Percentiles rank a stretch among this genome's conserved stretches.
Evolutionary conservation across 2,888 invertebrate genomes (phyloP).

Genomic region (Plusia festucae): DNA sequence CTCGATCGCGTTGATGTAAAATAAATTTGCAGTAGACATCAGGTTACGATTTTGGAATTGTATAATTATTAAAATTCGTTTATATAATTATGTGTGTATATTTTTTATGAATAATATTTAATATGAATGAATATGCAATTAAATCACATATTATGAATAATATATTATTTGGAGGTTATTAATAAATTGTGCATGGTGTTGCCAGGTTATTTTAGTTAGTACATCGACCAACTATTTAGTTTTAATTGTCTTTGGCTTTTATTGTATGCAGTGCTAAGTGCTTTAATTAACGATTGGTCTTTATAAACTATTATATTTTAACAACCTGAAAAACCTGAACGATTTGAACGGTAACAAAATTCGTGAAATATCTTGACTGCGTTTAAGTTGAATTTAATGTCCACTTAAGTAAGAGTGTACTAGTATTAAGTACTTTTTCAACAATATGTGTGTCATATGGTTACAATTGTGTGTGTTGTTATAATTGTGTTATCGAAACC

Average conservation of each 20-base stretch:
- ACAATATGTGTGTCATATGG: no score
- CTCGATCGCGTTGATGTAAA: no score
- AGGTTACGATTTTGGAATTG: slow-evolving; percentile 9
- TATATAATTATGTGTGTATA: slow-evolving; percentile 14
- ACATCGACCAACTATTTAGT: slow-evolving; percentile 55
- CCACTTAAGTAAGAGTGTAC: no score
- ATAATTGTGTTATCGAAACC: no score
- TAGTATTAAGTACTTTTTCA: no score
- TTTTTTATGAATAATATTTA: background rate
- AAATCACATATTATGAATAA: slow-evolving; percentile 16
- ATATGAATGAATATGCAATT: slow-evolving; percentile 12
- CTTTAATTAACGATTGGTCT: slow-evolving; percentile 7
- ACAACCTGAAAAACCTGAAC: no score
- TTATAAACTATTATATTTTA: no score
- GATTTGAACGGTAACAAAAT: no score
- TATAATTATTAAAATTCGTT: slow-evolving; percentile 26
- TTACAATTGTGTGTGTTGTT: no score
- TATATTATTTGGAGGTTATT: slow-evolving; percentile 6
- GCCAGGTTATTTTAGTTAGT: slow-evolving; percentile 48
- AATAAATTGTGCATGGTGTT: slow-evolving; percentile 21
- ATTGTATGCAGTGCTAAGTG: background rate
- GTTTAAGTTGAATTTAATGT: no score
- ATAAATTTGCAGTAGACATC: no score
- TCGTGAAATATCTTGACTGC: no score
- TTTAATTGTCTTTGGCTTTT: slow-evolving; percentile 32